Base-by-base conservation (phyloP, 2,113 vertebrate species). In the Chroicocephalus ridibundus region DNA sequence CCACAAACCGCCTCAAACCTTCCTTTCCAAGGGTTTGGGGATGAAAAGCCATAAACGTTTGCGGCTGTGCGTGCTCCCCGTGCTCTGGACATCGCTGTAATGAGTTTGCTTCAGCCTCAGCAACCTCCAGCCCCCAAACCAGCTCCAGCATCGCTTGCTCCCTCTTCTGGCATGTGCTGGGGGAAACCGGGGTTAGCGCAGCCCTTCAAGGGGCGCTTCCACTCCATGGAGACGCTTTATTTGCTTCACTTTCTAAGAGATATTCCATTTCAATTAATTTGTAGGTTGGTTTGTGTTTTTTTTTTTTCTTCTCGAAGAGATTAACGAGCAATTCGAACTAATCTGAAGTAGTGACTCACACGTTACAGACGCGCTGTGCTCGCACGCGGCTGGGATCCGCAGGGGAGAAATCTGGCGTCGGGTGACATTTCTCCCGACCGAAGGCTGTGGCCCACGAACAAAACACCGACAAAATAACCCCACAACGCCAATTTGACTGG, bases 311-410 rank as follows among this genome's bases (percentile, higher is more conserved):
- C 29, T 87, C 6, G 1, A n/a, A 21, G 92, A 90, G 85, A 76
- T 90, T 95, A 96, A 49, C 75, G 26, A 80, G 87, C 87, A 66
- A 42, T 76, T 66, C 70, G 15, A 54, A 74, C 70, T 96, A 72
- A 96, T 90, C 70, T 31, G 54, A 93, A 90, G 93, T 96, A 93
- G 93, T 96, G 96, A 96, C 75, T 97, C 96, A 96, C 82, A 3
- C 58, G 68, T 64, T 21, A 32, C 87, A 93, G 84, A 91, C 78
- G 1, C 46, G 0, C 66, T 74, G 87, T 82, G 75, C 87, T 95
- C 16, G 3, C 89, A 69, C 74, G 9, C 6, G 6, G 86, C 62
- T 85, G 11, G 4, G 60, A 92, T 86, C 91, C 5, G 0, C 88
- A 90, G 88, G 88, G 94, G 68, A 88, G 52, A 91, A 94, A 95